These are phyloP conservation scores for Cyanoderma ruficeps DNA, from an alignment of 2,113 vertebrate genomes.

Conservation along the genomic window DNA sequence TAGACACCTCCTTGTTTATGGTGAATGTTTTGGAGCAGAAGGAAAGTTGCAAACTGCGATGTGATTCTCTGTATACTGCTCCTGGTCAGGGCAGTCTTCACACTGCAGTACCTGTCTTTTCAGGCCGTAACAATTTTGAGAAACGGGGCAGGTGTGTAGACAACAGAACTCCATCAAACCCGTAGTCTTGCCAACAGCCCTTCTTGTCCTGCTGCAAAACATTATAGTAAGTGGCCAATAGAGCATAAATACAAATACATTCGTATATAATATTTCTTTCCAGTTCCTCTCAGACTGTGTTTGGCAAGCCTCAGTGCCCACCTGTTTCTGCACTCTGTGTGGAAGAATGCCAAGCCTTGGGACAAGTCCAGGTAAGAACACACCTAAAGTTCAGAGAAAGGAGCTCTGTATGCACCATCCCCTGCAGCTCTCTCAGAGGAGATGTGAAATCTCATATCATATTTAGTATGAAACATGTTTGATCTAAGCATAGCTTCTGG, in stretches of 20 bases:
- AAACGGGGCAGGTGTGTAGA: background rate
- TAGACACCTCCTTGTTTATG: background rate
- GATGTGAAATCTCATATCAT: background rate
- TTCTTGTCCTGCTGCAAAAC: background rate
- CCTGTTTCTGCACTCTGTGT: background rate
- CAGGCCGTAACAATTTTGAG: background rate
- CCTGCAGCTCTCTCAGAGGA: background rate
- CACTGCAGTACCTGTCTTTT: background rate
- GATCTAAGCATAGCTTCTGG: background rate
- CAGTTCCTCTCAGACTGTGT: background rate
- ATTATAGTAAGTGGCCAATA: background rate
- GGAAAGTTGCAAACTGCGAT: background rate
- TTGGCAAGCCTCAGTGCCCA: background rate
- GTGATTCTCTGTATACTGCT: background rate
- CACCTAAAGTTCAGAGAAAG: background rate
- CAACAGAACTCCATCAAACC: background rate
- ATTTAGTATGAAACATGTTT: background rate
- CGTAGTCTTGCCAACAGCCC: background rate
- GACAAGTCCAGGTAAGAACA: constrained; percentile 39
- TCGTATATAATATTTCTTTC: background rate
- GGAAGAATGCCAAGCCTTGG: constrained; percentile 16
- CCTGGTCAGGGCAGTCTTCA: background rate
- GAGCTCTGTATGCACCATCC: background rate
- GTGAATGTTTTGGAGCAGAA: background rate
- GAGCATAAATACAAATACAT: background rate